Conservation (phyloP, 2,888 invertebrate genomes). For the Sarcophaga rosellei region DNA sequence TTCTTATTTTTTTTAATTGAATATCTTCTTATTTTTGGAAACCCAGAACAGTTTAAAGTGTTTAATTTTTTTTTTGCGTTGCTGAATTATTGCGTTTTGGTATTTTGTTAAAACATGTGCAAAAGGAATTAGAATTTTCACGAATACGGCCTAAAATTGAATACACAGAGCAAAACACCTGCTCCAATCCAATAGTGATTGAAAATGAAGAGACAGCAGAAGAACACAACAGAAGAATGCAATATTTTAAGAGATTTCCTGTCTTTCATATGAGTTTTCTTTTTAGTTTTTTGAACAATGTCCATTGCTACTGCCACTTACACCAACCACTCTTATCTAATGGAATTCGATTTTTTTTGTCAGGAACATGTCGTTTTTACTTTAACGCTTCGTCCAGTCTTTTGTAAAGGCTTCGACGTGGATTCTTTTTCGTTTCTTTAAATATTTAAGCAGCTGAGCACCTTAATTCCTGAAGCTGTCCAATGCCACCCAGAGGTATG, state of each 20-base stretch:
- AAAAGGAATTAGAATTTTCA: background rate
- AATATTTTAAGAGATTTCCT: constrained; percentile 1
- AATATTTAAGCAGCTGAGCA: constrained; percentile 34
- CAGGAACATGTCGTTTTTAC: background rate
- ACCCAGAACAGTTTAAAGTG: too few species aligned
- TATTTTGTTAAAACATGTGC: background rate
- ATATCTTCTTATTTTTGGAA: too few species aligned
- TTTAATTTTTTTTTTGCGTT: background rate
- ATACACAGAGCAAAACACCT: constrained; percentile 17
- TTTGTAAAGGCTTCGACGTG: constrained; percentile 19
- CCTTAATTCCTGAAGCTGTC: background rate
- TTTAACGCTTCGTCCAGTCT: constrained; percentile 16
- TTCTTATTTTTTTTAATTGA: too few species aligned
- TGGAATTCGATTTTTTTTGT: constrained; percentile 18
- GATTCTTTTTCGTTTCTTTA: constrained; percentile 5
- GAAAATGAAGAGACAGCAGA: constrained; percentile 9
- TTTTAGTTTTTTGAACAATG: background rate
- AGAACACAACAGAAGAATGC: background rate
- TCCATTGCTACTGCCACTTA: constrained; percentile 34
- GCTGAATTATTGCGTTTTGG: background rate
- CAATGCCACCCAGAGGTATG: background rate
- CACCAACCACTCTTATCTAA: constrained; percentile 34
- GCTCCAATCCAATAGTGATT: constrained; percentile 22
- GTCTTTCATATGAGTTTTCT: background rate
- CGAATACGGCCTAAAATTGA: background rate